These are phyloP conservation scores for Minunthozetes semirufus DNA, from an alignment of 2,888 invertebrate species.

Conservation along the genomic window DNA sequence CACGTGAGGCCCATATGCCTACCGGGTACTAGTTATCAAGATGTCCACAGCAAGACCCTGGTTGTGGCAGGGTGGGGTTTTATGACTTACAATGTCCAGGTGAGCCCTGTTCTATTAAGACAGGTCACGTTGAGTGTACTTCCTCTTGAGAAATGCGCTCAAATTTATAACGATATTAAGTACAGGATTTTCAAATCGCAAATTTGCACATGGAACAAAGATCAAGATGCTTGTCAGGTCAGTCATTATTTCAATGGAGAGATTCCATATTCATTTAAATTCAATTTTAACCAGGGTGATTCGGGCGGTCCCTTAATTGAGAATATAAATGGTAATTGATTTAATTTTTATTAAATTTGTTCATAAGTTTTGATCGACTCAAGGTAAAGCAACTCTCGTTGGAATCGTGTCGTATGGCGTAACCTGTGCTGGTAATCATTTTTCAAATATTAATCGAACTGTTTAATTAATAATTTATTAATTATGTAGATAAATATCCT, in stretches of 20 bases:
- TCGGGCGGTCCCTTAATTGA: not conserved
- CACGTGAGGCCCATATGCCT: no score
- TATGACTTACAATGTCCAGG: no score
- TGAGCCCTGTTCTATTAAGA: no score
- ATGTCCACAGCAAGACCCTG: no score
- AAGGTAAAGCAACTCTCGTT: not conserved
- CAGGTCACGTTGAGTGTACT: no score
- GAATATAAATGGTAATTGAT: not conserved
- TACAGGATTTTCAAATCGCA: not conserved
- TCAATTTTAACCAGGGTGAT: not conserved
- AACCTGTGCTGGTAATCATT: not conserved
- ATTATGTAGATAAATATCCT: not conserved
- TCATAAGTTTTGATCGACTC: no score
- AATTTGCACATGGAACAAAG: not conserved
- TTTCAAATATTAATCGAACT: not conserved
- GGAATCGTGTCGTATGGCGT: conserved; percentile 8
- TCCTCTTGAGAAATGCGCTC: no score
- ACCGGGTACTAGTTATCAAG: no score
- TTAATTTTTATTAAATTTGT: no score
- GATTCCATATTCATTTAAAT: not conserved
- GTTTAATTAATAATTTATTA: not conserved
- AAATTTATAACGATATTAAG: not conserved
- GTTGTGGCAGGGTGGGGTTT: no score
- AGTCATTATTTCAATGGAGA: not conserved
- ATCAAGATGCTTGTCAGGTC: not conserved